Conservation (phyloP, 2,797 vertebrate genomes). For the Gymnothorax javanicus region DNA sequence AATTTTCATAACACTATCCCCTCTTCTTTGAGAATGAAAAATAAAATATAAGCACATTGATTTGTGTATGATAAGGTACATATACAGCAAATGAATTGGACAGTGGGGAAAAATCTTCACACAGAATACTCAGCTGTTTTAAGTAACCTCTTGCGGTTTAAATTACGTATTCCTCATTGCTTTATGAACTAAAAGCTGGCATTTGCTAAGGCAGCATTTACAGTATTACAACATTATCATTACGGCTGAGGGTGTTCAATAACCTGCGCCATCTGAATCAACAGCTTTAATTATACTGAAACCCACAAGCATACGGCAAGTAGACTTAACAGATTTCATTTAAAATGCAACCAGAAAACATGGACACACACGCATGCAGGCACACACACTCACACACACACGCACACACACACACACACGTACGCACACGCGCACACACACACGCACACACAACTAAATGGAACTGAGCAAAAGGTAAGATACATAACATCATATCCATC, state of each 20-base stretch:
- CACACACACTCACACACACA: not conserved
- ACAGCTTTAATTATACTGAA: not conserved
- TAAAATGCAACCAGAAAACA: not conserved
- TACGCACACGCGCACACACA: constrained; percentile 16
- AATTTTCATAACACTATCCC: not conserved
- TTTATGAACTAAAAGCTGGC: not conserved
- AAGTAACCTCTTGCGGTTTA: not conserved
- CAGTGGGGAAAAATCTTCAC: not conserved
- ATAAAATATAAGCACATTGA: not conserved
- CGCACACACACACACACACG: constrained; percentile 18
- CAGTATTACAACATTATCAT: constrained; percentile 15
- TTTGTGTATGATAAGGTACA: not conserved
- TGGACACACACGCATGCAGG: constrained; percentile 11
- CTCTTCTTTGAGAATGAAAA: not conserved
- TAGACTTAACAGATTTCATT: not conserved
- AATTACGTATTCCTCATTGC: not conserved
- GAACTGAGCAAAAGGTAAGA: not conserved
- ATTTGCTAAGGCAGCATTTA: not conserved
- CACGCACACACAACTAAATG: not conserved
- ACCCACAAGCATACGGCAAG: not conserved
- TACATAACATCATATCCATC: not conserved
- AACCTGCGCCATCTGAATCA: constrained; percentile 23
- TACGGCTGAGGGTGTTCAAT: constrained; percentile 29
- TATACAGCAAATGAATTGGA: not conserved
- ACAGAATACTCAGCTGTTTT: not conserved